Evolutionary conservation across 2,888 invertebrate species (phyloP), one percentile per base, ranked within the genome.

Genomic region (Clitarchus hookeri): DNA sequence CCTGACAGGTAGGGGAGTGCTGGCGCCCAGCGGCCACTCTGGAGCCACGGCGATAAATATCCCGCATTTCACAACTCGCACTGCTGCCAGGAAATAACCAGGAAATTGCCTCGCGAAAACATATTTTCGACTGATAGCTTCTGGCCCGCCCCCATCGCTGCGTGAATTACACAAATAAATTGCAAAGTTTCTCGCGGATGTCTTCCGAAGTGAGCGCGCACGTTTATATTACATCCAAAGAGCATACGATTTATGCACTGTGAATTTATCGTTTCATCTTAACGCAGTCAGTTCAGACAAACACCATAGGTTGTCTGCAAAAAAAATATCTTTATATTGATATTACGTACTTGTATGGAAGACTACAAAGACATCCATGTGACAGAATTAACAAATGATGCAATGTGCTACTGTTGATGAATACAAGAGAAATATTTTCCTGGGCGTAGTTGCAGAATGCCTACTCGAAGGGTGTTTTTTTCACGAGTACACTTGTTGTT

Each of bases 61-160:
- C 65, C 65, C 65, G n/a, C 65, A 65, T n/a, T 65, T 65, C 23
- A n/a, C 65, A 9, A 65, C 65, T 65, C 19, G n/a, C 65, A n/a
- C 65, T 23, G 65, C 65, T n/a, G 65, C 65, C 65, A 65, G 65
- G 65, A 65, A 65, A 65, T 65, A 65, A 65, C 65, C 65, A 65
- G 65, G 65, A 65, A 65, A 65, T 65, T 65, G 65, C 65, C 65
- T 65, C 65, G 65, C 65, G 65, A 65, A 65, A 65, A n/a, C 65
- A n/a, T n/a, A n/a, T 65, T 65, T 65, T 65, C 65, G 65, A 65
- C n/a, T 65, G 65, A 65, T 65, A 19, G 65, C 65, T 65, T 65
- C 65, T 65, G 65, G n/a, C 65, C 65, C 36, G 36, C 36, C 65
- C 16, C 65, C 65, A 23, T 16, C 65, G 65, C 65, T 65, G n/a